Evolutionary conservation across 2,888 invertebrate genomes (phyloP), one percentile per base, ranked within the genome.

Genomic region (Therioaphis trifolii): DNA sequence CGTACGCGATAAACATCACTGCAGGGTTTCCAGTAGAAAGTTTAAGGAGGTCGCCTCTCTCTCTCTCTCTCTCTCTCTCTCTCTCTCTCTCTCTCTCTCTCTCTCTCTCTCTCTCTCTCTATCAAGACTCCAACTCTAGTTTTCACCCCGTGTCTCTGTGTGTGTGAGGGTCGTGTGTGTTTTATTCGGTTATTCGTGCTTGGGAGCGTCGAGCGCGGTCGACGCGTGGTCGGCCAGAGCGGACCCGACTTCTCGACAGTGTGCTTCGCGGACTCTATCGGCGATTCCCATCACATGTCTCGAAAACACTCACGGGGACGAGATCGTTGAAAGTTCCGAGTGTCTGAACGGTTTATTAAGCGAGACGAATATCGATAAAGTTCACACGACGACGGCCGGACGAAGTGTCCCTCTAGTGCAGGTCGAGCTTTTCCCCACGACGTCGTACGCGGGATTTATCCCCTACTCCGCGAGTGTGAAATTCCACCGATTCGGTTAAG

Each of bases 401-500:
- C 29, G 21, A 35, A 77, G 29, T 35, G 24, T 49, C 49, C 49
- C 49, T 66, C 66, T 66, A 46, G 27, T 11, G 40, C 15, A 27
- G 27, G 27, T 61, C 63, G 21, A 40, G 66, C 35, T 52, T 77
- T 77, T 24, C 35, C 35, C 52, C 1, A 24, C 24, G 12, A 68
- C 24, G 35, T 78, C 66, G 52, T 58, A 52, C n/a, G 24, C 21
- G 46, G 66, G 11, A 77, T 63, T 35, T 21, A n/a, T n/a, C 46
- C n/a, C 24, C 12, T 14, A 2, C 24, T 7, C 1, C 35, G 12
- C 7, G 24, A 40, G 77, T 78, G 77, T 78, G 66, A 66, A 78
- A 78, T 78, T 68, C 52, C 52, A 2, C 49, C 18, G 66, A 66
- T 66, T 78, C 52, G 77, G 27, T 40, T n/a, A 78, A 40, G 52